Percentiles rank a stretch among this genome's conserved stretches.
Evolutionary conservation across 2,888 invertebrate species (phyloP).

Genomic region (Minunthozetes semirufus): DNA sequence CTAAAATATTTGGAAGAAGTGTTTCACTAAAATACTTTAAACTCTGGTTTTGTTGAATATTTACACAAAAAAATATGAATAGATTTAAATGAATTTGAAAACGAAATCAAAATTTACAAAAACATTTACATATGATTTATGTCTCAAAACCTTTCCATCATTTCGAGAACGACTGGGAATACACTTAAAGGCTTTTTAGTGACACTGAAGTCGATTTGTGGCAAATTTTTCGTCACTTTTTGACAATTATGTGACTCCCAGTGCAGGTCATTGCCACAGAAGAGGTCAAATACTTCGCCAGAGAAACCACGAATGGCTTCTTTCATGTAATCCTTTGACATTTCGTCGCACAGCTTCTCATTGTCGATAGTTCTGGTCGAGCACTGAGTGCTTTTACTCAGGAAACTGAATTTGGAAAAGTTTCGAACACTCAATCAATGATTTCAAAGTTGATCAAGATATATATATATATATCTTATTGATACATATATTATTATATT

Average conservation of each 20-base stretch:
- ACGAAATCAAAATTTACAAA: not conserved
- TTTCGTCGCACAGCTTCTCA: conserved; percentile 22
- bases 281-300: conserved; percentile 37
- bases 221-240: conserved; percentile 33
- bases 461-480: no score
- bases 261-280: conserved; percentile 35
- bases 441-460: not conserved
- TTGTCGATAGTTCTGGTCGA: conserved; percentile 34
- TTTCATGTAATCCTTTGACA: conserved; percentile 31
- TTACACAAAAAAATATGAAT: not conserved
- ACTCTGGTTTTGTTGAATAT: not conserved
- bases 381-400: conserved; percentile 36
- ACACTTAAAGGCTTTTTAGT: conserved; percentile 36
- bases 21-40: no score
- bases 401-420: conserved; percentile 26
- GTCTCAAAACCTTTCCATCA: conserved; percentile 36
- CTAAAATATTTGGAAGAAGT: not conserved
- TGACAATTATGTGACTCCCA: conserved; percentile 36
- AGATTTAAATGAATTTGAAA: not conserved
- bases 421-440: not conserved
- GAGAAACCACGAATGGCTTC: conserved; percentile 32
- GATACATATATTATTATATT: no score
- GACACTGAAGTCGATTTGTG: conserved; percentile 18
- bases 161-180: conserved; percentile 34
- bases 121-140: not conserved